Conservation (phyloP, 2,797 vertebrate genomes). For the Bryconaethiops microstoma region DNA sequence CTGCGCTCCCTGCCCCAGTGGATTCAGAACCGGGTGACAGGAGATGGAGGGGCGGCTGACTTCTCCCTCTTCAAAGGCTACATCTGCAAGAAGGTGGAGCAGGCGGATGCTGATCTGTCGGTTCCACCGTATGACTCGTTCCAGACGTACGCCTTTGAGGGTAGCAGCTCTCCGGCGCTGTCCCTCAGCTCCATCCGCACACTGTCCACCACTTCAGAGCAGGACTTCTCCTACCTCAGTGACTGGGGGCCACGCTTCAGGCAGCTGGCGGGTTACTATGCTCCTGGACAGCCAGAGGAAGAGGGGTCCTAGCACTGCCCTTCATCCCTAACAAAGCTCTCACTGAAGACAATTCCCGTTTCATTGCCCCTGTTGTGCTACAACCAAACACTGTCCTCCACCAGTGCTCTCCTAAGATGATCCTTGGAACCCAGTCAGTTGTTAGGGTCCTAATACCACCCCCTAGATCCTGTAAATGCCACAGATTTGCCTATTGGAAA, state of each 20-base stretch:
- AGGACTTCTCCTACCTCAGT: slow-evolving; percentile 96
- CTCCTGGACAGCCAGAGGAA: slow-evolving; percentile 84
- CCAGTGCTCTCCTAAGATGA: slow-evolving; percentile 27
- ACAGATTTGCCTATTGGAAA: slow-evolving; percentile 29
- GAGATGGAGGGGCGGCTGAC: slow-evolving; percentile 76
- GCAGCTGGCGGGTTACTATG: slow-evolving; percentile 92
- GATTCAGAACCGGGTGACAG: slow-evolving; percentile 76
- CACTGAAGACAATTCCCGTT: slow-evolving; percentile 8
- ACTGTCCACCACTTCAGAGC: slow-evolving; percentile 90
- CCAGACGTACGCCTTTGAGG: slow-evolving; percentile 98
- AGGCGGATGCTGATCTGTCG: slow-evolving; percentile 90
- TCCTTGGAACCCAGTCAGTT: slow-evolving; percentile 34
- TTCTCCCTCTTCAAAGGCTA: slow-evolving; percentile 96
- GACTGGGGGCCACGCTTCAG: slow-evolving; percentile 96
- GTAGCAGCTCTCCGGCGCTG: slow-evolving; percentile 86
- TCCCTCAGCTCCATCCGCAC: slow-evolving; percentile 97
- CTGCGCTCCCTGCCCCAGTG: slow-evolving; percentile 87
- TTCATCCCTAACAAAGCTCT: slow-evolving; percentile 36
- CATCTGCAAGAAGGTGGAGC: slow-evolving; percentile 95
- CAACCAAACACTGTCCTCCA: slow-evolving; percentile 54
- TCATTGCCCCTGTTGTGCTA: slow-evolving; percentile 39
- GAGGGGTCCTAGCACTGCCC: slow-evolving; percentile 86
- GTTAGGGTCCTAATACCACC: slow-evolving; percentile 36
- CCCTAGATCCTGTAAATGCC: slow-evolving; percentile 13
- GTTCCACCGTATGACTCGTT: slow-evolving; percentile 98